These are phyloP conservation scores for Parnassius apollo DNA, from an alignment of 2,888 invertebrate genomes.

Conservation along the genomic window DNA sequence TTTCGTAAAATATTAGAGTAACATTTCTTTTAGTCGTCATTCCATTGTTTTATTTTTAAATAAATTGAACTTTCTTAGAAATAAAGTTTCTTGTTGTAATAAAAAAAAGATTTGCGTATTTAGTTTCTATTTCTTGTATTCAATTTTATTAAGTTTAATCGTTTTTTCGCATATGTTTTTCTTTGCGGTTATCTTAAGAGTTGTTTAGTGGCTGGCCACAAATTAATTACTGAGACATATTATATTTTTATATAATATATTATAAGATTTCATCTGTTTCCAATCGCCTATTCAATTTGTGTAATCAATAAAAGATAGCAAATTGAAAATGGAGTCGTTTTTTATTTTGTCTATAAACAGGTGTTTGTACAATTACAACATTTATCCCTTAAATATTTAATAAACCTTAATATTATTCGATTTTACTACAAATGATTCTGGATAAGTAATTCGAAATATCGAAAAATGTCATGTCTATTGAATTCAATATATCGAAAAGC, in stretches of 20 bases:
- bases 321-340: slow-evolving; percentile 56
- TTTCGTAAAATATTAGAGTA: no score
- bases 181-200: slow-evolving; percentile 42
- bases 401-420: not conserved
- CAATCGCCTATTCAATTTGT: slow-evolving; percentile 74
- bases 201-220: slow-evolving; percentile 77
- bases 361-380: no score
- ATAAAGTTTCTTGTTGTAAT: no score
- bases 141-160: not conserved
- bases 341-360: slow-evolving; percentile 35
- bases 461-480: no score
- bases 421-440: not conserved
- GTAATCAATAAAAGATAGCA: slow-evolving; percentile 78
- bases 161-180: slow-evolving; percentile 27
- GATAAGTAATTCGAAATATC: no score
- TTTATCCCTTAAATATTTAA: slow-evolving; percentile 1
- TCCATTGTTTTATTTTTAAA: no score
- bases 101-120: not conserved
- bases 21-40: no score
- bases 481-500: no score
- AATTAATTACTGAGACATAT: slow-evolving; percentile 59
- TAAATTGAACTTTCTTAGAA: no score
- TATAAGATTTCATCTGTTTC: slow-evolving; percentile 61
- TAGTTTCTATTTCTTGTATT: not conserved
- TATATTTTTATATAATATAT: slow-evolving; percentile 67